These are phyloP conservation scores for Myiozetetes cayanensis DNA, from an alignment of 2,113 vertebrate genomes.

Conservation along the genomic window DNA sequence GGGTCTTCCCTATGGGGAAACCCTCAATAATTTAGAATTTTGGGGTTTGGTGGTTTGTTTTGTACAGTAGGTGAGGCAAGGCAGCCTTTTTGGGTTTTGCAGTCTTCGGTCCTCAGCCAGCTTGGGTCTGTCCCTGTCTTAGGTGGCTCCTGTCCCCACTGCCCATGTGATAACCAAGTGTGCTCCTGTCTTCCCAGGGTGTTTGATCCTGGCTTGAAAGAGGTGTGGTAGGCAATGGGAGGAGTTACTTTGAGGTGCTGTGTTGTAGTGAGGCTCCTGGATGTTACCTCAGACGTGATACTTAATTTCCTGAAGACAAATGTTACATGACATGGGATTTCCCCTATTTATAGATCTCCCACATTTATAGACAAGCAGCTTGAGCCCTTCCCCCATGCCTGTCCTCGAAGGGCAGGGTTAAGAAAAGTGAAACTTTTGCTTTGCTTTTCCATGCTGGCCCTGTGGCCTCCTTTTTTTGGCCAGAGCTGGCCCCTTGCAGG, in stretches of 20 bases:
- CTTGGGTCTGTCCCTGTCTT: not conserved
- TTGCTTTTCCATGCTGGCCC: not conserved
- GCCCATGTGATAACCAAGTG: rapidly evolving
- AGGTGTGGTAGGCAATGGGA: not conserved
- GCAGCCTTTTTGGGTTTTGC: not conserved
- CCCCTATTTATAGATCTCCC: not conserved
- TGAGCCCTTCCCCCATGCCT: not conserved
- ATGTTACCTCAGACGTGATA: not conserved
- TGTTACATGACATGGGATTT: not conserved
- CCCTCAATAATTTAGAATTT: not conserved
- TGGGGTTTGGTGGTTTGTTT: not conserved
- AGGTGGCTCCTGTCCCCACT: not conserved
- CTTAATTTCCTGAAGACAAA: not conserved
- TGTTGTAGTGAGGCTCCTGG: not conserved
- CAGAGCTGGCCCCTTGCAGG: not conserved
- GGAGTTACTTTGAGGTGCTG: not conserved
- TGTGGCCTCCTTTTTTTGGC: not conserved
- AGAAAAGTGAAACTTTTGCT: not conserved
- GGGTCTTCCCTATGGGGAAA: not conserved
- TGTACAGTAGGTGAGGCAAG: not conserved
- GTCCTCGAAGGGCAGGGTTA: not conserved
- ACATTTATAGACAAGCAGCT: not conserved
- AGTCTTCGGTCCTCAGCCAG: not conserved
- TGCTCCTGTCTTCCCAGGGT: not conserved
- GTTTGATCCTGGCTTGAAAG: not conserved